These are phyloP conservation scores for Nomada flava DNA, from an alignment of 2,888 invertebrate genomes.

Conservation along the genomic window DNA sequence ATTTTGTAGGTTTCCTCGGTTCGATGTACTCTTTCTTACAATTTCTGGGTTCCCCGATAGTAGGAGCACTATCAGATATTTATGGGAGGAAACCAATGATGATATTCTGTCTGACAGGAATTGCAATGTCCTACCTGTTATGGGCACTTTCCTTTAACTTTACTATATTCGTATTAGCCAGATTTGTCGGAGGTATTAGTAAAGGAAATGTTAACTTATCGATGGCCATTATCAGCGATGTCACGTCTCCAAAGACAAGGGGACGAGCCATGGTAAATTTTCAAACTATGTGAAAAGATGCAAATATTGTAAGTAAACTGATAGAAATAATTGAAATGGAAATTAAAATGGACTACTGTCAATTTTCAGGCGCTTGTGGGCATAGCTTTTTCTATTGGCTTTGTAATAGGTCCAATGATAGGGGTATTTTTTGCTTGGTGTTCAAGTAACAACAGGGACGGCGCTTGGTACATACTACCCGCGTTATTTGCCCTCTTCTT, in stretches of 20 bases:
- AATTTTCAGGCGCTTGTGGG: conserved; percentile 96
- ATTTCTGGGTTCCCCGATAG: conserved; percentile 96
- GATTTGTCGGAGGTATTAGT: conserved; percentile 97
- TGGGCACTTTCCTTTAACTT: conserved; percentile 96
- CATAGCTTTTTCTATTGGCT: conserved; percentile 98
- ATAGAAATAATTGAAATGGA: neutral
- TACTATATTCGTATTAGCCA: conserved; percentile 94
- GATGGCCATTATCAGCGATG: conserved; percentile 97
- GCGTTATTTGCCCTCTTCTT: conserved; percentile 91
- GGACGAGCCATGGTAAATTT: conserved; percentile 95
- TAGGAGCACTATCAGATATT: conserved; percentile 97
- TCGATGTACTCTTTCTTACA: conserved; percentile 98
- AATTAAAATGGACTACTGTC: conserved; percentile 10
- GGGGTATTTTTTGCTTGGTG: conserved; percentile 93
- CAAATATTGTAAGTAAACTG: neutral
- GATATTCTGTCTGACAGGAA: conserved; percentile 94
- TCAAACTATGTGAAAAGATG: conserved; percentile 12
- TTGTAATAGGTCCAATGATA: conserved; percentile 97
- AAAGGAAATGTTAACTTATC: conserved; percentile 98
- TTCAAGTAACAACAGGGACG: conserved; percentile 86
- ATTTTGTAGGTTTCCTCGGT: conserved; percentile 91
- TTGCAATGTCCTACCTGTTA: conserved; percentile 92
- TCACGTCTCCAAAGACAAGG: conserved; percentile 92
- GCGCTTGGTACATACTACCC: conserved; percentile 92
- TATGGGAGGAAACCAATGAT: conserved; percentile 96